A percentile compares a stretch with the other conserved stretches of the same genome.
These are phyloP conservation scores for Melanchra persicariae DNA, from an alignment of 2,888 invertebrate species.

Conservation along the genomic window DNA sequence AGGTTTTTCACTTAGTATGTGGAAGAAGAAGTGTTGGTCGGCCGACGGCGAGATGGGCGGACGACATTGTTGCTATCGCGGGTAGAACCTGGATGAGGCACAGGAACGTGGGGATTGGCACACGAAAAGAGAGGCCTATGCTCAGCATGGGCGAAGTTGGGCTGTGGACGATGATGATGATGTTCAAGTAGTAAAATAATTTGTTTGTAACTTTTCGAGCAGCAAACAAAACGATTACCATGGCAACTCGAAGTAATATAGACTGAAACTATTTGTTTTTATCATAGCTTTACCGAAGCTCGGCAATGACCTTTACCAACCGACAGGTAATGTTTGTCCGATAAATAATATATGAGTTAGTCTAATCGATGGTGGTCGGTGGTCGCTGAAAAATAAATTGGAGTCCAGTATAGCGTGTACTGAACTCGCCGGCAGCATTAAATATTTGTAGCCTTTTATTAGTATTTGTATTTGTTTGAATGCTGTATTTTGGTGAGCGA, in stretches of 20 bases:
- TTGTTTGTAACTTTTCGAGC: constrained; percentile 11
- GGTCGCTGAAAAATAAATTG: constrained; percentile 8
- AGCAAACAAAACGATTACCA: constrained; percentile 26
- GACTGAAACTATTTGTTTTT: constrained; percentile 35
- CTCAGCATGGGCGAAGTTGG: too few species aligned
- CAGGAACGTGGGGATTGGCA: too few species aligned
- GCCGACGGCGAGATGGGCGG: too few species aligned
- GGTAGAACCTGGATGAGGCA: too few species aligned
- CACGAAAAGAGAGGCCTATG: too few species aligned
- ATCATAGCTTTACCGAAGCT: neutral
- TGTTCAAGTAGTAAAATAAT: neutral
- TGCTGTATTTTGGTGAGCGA: neutral
- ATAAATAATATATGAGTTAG: constrained; percentile 49
- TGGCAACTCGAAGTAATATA: constrained; percentile 28
- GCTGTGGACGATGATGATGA: too few species aligned
- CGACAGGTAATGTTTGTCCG: constrained; percentile 30
- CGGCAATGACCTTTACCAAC: constrained; percentile 53
- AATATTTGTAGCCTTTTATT: constrained; percentile 17
- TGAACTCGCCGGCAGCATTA: neutral
- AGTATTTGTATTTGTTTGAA: constrained; percentile 5
- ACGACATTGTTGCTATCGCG: too few species aligned
- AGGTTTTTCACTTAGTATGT: neutral
- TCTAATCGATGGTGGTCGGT: constrained; percentile 19
- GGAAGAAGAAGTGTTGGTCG: too few species aligned
- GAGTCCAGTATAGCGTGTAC: neutral